Evolutionary conservation across 2,888 invertebrate species (phyloP), one percentile per base, ranked within the genome.

Genomic region (Tineola bisselliella): DNA sequence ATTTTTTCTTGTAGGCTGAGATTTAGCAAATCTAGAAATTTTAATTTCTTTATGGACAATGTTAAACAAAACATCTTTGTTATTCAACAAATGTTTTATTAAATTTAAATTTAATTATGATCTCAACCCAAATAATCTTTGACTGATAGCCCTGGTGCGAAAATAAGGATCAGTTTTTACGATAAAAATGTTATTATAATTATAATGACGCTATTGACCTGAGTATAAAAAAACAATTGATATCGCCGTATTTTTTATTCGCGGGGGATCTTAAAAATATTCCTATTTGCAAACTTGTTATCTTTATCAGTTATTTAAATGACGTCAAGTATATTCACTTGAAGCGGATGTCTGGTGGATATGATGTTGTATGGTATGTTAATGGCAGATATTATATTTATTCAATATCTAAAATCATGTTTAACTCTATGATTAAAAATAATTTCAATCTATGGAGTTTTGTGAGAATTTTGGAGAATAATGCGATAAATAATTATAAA

Each of bases 161-260:
- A 48, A 48, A 17, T 48, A 48, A 15, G 48, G 48, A 48, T 48
- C 6, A 48, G 17, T 3, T 13, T 17, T 17, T n/a, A 17, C 8
- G 48, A 48, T 48, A 48, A 48, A 17, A 48, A 43, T 25, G 25
- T 25, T 25, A 43, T 43, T 43, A 2, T 48, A 48, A 48, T 54
- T 54, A 18, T 25, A 25, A 54, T 54, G 54, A 54, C 54, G 54
- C 11, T 25, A 18, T 54, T 54, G 54, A 54, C 19, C 54, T 25
- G 1, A 54, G 48, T 17, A 54, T 25, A 25, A 54, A 54, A 15
- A 54, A 25, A 54, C 17, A 54, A n/a, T 10, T 25, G 1, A 19
- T 12, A 17, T 54, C 13, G 4, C 52, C 5, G 10, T 52, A 17
- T 52, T 54, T 54, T 8, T 54, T 54, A 54, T 54, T 54, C 54